Percentiles rank a stretch among this genome's conserved stretches.
Evolutionary conservation across 2,797 vertebrate genomes (phyloP).

Genomic region (Anniella stebbinsi): DNA sequence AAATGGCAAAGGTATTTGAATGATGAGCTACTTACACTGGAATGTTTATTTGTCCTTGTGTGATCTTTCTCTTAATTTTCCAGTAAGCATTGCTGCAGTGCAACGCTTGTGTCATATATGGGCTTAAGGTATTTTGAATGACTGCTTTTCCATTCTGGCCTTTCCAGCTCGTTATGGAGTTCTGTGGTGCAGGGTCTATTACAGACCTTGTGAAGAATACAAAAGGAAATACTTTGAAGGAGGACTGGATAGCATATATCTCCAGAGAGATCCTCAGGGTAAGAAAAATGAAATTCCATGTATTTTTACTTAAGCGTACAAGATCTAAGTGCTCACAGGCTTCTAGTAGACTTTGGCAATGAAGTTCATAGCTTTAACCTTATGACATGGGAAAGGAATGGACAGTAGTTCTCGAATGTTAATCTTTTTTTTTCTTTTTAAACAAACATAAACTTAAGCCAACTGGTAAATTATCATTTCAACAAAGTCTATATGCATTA

Average conservation of each 20-base stretch:
- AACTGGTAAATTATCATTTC: not conserved
- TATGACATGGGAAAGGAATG: not conserved
- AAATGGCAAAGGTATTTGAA: conserved; percentile 51
- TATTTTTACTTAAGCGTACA: conserved; percentile 33
- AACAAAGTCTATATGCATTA: not conserved
- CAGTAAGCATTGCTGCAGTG: conserved; percentile 9
- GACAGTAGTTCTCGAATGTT: not conserved
- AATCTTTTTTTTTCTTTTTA: not conserved
- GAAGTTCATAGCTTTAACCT: not conserved
- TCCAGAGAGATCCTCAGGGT: conserved; percentile 98
- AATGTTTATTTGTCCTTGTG: conserved; percentile 15
- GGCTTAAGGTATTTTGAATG: conserved; percentile 1
- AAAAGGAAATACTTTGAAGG: conserved; percentile 96
- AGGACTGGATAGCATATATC: conserved; percentile 99
- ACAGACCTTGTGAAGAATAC: conserved; percentile 99
- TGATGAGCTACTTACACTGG: conserved; percentile 54
- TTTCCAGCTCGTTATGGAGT: conserved; percentile 97
- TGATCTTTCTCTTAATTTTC: conserved; percentile 24
- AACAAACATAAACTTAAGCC: not conserved
- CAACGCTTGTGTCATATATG: conserved; percentile 10
- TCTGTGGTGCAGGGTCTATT: conserved; percentile 97
- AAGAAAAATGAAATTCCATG: conserved; percentile 56
- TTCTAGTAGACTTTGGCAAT: not conserved
- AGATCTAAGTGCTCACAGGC: conserved; percentile 28
- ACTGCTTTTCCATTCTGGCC: conserved; percentile 37